A percentile compares a stretch with the other conserved stretches of the same genome.
phyloP scores from a whole-genome alignment of 2,888 invertebrate genomes.

The Latheticus oryzae region DNA sequence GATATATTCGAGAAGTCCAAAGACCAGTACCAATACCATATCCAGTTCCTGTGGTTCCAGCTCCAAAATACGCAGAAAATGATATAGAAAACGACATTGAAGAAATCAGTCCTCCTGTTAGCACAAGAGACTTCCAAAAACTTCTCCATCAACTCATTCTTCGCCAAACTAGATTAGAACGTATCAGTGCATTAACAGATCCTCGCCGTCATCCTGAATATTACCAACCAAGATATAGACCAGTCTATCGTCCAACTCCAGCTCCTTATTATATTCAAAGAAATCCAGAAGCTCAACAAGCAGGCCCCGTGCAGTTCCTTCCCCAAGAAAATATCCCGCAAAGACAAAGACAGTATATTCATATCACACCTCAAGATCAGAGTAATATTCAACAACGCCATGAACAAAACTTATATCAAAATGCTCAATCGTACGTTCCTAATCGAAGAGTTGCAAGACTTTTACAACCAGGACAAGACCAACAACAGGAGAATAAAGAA shows the following conservation, averaged over 20 bases:
- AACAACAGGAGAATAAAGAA: constrained; percentile 59
- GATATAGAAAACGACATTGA: constrained; percentile 67
- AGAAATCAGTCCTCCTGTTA: constrained; percentile 76
- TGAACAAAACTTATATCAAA: constrained; percentile 42
- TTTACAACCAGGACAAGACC: constrained; percentile 44
- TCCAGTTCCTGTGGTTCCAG: constrained; percentile 51
- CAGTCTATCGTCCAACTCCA: constrained; percentile 44
- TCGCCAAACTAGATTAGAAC: constrained; percentile 72
- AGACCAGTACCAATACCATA: constrained; percentile 53
- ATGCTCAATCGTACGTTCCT: constrained; percentile 54
- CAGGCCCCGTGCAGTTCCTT: constrained; percentile 47
- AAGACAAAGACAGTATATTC: constrained; percentile 40
- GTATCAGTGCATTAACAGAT: constrained; percentile 67
- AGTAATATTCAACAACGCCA: constrained; percentile 36
- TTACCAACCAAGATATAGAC: constrained; percentile 39
- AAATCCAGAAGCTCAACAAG: constrained; percentile 35
- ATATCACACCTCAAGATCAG: constrained; percentile 34
- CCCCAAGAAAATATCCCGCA: constrained; percentile 24
- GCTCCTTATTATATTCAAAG: constrained; percentile 49
- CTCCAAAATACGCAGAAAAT: constrained; percentile 46
- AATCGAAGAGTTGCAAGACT: constrained; percentile 60
- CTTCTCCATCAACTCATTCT: constrained; percentile 75
- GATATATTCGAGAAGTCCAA: constrained; percentile 58
- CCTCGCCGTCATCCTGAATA: constrained; percentile 52
- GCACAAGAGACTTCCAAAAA: constrained; percentile 77